Evolutionary conservation across 2,113 vertebrate genomes (phyloP), one percentile per base, ranked within the genome.

Genomic region (Seriola rivoliana): DNA sequence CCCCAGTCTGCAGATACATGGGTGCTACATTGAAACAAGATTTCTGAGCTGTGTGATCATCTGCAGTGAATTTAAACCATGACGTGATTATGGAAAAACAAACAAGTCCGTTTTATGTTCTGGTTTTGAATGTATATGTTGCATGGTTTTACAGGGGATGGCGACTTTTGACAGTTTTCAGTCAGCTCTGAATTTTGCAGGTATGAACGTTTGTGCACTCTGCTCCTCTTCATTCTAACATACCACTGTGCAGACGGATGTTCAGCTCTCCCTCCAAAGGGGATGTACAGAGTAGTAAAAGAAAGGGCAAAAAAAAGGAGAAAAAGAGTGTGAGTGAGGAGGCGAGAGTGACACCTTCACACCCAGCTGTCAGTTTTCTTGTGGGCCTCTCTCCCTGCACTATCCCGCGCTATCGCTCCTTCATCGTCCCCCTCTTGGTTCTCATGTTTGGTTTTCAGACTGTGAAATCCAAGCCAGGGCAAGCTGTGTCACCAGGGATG

Each of bases 111-210:
- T 85, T 88, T 89, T 54, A 78, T 80, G 66, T 69, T 67, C 72
- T 70, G 84, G 78, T 81, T 80, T 85, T 74, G 75, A 75, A 84
- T 38, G 75, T 84, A 84, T 87, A 88, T 77, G 74, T 83, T 77
- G 85, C n/a, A 34, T 46, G 77, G 81, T 88, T 92, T 93, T 88
- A 85, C 92, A 90, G n/a, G 44, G 10, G 21, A 58, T 5, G 44
- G 92, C 50, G 84, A 93, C 59, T 90, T 94, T 90, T 94, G 69
- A 80, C 92, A 92, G 91, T 90, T 92, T 88, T 89, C 78, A 88
- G 91, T 85, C 85, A 93, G 75, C 57, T 81, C 68, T 62, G 79
- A 83, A 90, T 76, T 80, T 78, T 75, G 40, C 68, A 69, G 60
- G 65, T 36, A 58, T 14, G 58, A 65, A 40, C 19, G 23, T 74